Evolutionary conservation across 2,888 invertebrate species (phyloP), one percentile per base, ranked within the genome.

Genomic region (Junonia oenone): DNA sequence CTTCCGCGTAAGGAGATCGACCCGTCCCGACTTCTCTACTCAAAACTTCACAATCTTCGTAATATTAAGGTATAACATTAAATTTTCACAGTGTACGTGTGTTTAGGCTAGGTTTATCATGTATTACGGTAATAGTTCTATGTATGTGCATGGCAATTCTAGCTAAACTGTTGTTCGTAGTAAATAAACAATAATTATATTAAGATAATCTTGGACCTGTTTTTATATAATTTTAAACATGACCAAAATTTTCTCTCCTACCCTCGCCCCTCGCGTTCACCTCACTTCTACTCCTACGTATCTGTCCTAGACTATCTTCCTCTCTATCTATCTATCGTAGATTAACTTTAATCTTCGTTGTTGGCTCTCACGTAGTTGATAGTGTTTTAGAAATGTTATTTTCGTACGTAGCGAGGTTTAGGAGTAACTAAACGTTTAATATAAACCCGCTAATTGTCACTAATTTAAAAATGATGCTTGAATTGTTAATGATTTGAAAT

Each of bases 141-240:
- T 79, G 74, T 78, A 81, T 76, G 81, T 83, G 87, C 88, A 86
- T 88, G 87, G 84, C 86, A 80, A 76, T 76, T 80, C 72, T 87
- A 87, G 87, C 78, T 81, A 78, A 82, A 81, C 76, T 82, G 85
- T 87, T 87, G 85, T 86, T 84, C 75, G 87, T 87, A 86, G 87
- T 74, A 78, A 81, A 75, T 79, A 83, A 81, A 88, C 89, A 86
- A 86, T 88, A 87, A 87, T 88, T 88, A 83, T 62, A 63, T 61
- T 79, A 78, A 81, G 78, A 65, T 38, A 19, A 38, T 72, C 68
- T 73, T 71, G 66, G 66, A 71, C 75, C 76, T 72, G 67, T 73
- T 71, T 68, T 67, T 65, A 59, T 71, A 75, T 71, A 45, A 72
- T 74, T 76, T 72, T 63, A 67, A 43, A 77, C 72, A 71, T 71